Evolutionary conservation across 1,140 invertebrate species (phyloP), one percentile per base, ranked within the genome.

Genomic region (Caenorhabditis latens): DNA sequence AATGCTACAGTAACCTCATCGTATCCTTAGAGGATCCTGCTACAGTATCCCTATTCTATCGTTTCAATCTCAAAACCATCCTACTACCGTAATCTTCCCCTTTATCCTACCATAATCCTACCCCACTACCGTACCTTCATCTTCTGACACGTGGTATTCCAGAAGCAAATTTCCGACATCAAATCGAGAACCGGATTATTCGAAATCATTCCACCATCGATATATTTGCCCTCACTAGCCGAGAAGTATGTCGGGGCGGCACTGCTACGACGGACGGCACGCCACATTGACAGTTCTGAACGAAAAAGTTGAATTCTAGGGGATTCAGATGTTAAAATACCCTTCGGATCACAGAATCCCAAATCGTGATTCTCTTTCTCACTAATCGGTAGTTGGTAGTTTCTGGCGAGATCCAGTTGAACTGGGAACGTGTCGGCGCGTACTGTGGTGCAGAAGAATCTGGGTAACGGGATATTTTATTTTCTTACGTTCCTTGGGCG

Each of bases 151-250:
- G 96, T 96, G 65, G 96, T 94, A 90, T 97, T 96, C 90, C 97
- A 96, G 91, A 98, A 96, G 50, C 96, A 95, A 50, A 99, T 95
- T 93, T 99, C 97, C 0, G 97, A 97, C 65, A 99, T 93, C 0
- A 96, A 95, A 92, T 99, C 97, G 63, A 99, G 92, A 0, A 97
- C 98, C 0, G 98, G 98, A 93, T 99, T 99, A 92, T 99, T 99
- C 0, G 97, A 95, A 85, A 98, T 97, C 9, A 99, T 93, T 32
- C 98, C 98, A n/a, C 98, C 98, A 93, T 99, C 98, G 21, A 99
- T 92, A 91, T 96, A 98, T 84, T 95, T 93, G 19, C 95, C 96
- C 91, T 95, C 96, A 88, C 75, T 63, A n/a, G 86, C 67, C 21
- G 86, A 75, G 63, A 86, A 86, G 21, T 86, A 86, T 11, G 86